phyloP scores from a whole-genome alignment of 2,113 vertebrate genomes.

The Pavo muticus region DNA sequence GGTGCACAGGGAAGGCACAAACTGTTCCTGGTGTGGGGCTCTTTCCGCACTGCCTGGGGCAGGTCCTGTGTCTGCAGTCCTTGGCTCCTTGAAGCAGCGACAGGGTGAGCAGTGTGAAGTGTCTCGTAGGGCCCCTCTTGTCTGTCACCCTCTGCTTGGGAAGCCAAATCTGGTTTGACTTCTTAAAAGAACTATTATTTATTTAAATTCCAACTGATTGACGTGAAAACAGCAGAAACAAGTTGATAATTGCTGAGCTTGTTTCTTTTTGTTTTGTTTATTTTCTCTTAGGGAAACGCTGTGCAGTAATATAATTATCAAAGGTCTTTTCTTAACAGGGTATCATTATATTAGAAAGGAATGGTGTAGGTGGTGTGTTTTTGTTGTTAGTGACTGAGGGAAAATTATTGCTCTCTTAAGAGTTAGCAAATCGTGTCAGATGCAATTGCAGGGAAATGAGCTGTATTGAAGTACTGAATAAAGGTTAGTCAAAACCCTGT shows the following conservation, averaged over 20 bases:
- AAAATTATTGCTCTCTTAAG: constrained; percentile 56
- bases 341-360: constrained; percentile 52
- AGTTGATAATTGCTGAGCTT: constrained; percentile 11
- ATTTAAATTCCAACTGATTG: constrained; percentile 4
- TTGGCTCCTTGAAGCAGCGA: rapidly evolving
- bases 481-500: constrained; percentile 52
- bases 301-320: constrained; percentile 16
- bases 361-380: constrained; percentile 45
- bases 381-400: constrained; percentile 44
- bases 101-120: rapidly evolving
- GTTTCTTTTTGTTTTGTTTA: not conserved
- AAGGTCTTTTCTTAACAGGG: constrained; percentile 31
- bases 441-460: constrained; percentile 44
- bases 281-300: constrained; percentile 37
- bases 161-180: not conserved
- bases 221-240: not conserved
- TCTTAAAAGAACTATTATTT: not conserved
- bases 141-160: not conserved
- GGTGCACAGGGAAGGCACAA: not conserved
- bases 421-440: constrained; percentile 56
- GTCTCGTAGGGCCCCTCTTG: not conserved
- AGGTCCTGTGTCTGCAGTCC: not conserved
- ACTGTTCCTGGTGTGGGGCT: not conserved
- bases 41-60: not conserved
- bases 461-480: constrained; percentile 22